These are phyloP conservation scores for Dufourea novaeangliae DNA, from an alignment of 1,140 invertebrate genomes.

Conservation along the genomic window DNA sequence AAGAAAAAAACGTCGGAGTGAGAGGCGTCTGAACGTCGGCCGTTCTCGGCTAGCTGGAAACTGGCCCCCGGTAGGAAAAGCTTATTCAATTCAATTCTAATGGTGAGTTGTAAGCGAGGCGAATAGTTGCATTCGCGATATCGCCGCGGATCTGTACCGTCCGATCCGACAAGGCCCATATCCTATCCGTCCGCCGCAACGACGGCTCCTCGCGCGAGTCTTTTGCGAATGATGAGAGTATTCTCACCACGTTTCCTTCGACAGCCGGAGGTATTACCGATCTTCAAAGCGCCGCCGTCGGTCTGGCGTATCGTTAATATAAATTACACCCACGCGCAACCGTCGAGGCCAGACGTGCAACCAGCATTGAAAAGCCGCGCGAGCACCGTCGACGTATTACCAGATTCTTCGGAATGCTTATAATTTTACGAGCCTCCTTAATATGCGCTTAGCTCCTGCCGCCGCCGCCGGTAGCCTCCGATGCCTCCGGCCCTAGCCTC, in stretches of 20 bases:
- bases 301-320: constrained; percentile 69
- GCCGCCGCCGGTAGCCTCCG: constrained; percentile 68
- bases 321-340: constrained; percentile 65
- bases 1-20: constrained; percentile 35
- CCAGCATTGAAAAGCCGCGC: constrained; percentile 19
- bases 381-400: constrained; percentile 70
- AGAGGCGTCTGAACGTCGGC: constrained; percentile 45
- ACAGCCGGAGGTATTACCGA: constrained; percentile 58
- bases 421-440: constrained; percentile 80
- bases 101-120: constrained; percentile 28
- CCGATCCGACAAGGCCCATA: constrained; percentile 15
- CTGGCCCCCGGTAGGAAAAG: constrained; percentile 63
- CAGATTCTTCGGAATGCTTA: constrained; percentile 77
- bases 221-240: constrained; percentile 77
- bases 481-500: constrained; percentile 16
- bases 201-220: constrained; percentile 30
- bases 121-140: constrained; percentile 61
- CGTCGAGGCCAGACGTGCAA: background rate
- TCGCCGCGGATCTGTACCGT: constrained; percentile 13
- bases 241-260: constrained; percentile 74
- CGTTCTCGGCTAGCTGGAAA: constrained; percentile 50
- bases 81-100: constrained; percentile 73
- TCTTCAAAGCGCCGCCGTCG: constrained; percentile 67
- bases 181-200: background rate
- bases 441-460: constrained; percentile 76